Evolutionary conservation across 1,140 invertebrate genomes (phyloP).

Genomic region (Whitmania pigra): DNA sequence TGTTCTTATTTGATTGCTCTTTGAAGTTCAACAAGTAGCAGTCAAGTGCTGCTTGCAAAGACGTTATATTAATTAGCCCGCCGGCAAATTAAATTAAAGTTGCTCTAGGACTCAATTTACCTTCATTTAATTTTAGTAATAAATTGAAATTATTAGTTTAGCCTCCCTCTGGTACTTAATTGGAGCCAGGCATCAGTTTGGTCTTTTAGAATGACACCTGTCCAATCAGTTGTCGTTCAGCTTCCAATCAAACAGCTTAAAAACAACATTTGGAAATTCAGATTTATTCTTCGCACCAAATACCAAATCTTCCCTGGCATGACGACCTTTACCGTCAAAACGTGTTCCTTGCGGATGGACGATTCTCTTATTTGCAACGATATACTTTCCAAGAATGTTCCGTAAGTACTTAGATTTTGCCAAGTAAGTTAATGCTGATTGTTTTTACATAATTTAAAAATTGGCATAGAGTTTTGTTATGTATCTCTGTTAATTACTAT

Average conservation of each 20-base stretch:
- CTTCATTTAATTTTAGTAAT: background rate
- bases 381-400: no score
- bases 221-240: background rate
- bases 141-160: background rate
- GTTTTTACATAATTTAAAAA: no score
- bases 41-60: no score
- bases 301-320: background rate
- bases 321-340: background rate
- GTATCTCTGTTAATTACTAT: no score
- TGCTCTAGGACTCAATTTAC: no score
- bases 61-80: no score
- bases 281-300: background rate
- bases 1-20: no score
- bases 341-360: background rate
- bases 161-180: background rate
- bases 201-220: background rate
- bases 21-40: no score
- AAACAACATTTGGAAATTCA: conserved; percentile 2
- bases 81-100: no score
- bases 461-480: no score
- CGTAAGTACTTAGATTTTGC: no score
- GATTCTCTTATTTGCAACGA: background rate
- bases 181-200: background rate
- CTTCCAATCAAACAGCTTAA: background rate
- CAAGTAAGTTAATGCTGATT: no score